Evolutionary conservation across 2,888 invertebrate genomes (phyloP), one percentile per base, ranked within the genome.

Genomic region (Himalopsyche kuldschensis): DNA sequence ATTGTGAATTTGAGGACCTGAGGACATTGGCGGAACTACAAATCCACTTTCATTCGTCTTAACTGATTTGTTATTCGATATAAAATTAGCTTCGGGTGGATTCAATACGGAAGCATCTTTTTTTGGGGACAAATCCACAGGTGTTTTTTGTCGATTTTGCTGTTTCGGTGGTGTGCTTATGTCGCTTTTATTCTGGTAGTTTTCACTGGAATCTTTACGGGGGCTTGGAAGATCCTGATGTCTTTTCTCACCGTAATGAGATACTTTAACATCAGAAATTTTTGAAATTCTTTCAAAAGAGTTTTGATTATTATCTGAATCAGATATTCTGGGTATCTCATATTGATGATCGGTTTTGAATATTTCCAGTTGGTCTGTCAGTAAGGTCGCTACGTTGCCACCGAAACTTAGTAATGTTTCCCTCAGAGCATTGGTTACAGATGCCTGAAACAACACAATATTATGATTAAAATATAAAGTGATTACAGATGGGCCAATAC

Each of bases 321-420:
- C 27, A 15, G 69, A 69, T 27, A 69, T 20, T 24, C 24, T 69
- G 15, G 69, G 15, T 11, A 27, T 30, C 4, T 69, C 69, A 24
- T 69, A 27, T 4, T 27, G 15, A 69, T 69, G 20, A 11, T 69
- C 69, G 3, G 69, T 30, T 69, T 27, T 24, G 27, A 69, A 69
- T 32, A 27, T 75, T 79, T 91, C 91, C 0, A 90, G 87, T 1
- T 88, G 85, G 63, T 91, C 91, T 63, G 88, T 81, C 10, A 92
- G 88, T 27, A 90, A 90, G 0, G 88, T 87, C 27, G 91, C 90
- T 11, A 91, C 89, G 47, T 84, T 88, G 0, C 91, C 91, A 2
- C 92, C 92, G 86, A 92, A 92, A 81, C 91, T 90, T 0, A 92
- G 88, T 11, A 92, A 87, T 0, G 92, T 91, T 86, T 92, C 92